These are phyloP conservation scores for Sphaerodactylus townsendi DNA, from an alignment of 2,113 vertebrate species.

Conservation along the genomic window DNA sequence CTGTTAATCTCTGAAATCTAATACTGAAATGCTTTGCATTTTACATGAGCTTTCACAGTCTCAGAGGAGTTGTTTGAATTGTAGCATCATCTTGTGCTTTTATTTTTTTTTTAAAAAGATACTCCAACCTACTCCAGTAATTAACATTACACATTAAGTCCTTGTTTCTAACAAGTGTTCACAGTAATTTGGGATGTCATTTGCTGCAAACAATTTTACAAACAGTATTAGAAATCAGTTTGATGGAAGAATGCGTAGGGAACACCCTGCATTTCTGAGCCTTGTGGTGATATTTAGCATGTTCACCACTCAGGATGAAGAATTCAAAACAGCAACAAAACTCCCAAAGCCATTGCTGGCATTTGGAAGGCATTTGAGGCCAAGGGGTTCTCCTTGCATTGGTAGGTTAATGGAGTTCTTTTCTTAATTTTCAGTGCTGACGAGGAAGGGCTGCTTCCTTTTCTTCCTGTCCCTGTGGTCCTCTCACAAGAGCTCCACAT, in stretches of 20 bases:
- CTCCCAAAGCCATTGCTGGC: constrained; percentile 66
- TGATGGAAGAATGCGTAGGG: constrained; percentile 41
- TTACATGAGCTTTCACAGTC: constrained; percentile 56
- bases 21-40: constrained; percentile 59
- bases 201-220: constrained; percentile 57
- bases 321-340: constrained; percentile 67
- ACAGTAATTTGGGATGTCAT: constrained; percentile 45
- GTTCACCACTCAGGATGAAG: constrained; percentile 67
- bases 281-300: constrained; percentile 49
- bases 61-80: constrained; percentile 65
- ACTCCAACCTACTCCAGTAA: constrained; percentile 62
- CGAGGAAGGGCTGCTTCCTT: no score
- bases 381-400: constrained; percentile 56
- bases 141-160: constrained; percentile 56
- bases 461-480: no score
- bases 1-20: constrained; percentile 52
- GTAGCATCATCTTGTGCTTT: constrained; percentile 53
- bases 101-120: constrained; percentile 53
- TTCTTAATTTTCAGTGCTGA: constrained; percentile 66
- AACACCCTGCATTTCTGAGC: constrained; percentile 40
- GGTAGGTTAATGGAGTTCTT: constrained; percentile 66
- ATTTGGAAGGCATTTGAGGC: constrained; percentile 72
- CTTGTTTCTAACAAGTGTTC: constrained; percentile 51
- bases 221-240: constrained; percentile 46
- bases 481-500: no score